These are phyloP conservation scores for Lithophane leautieri DNA, from an alignment of 2,888 invertebrate species.

Conservation along the genomic window DNA sequence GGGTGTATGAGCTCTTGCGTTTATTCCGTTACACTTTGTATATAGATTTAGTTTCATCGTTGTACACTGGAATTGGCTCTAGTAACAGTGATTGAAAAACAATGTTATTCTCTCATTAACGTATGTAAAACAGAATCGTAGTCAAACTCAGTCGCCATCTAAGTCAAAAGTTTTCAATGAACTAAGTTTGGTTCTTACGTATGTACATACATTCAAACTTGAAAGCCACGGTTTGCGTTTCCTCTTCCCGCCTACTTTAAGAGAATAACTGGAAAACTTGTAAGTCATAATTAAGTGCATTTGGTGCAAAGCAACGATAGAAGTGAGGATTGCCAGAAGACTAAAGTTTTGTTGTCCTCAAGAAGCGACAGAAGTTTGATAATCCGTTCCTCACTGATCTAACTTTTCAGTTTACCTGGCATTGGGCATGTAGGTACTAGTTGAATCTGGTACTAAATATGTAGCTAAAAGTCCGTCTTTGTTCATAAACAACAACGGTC, in stretches of 20 bases:
- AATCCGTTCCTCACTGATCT: neutral
- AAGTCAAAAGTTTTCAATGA: conserved; percentile 53
- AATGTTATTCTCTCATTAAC: neutral
- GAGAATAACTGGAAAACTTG: conserved; percentile 36
- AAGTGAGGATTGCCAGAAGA: neutral
- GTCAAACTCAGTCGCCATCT: conserved; percentile 22
- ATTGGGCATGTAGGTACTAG: neutral
- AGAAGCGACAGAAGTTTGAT: neutral
- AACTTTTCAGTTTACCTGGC: neutral
- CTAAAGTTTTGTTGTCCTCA: conserved; percentile 1
- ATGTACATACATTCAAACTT: conserved; percentile 31
- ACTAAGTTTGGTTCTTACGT: conserved; percentile 42
- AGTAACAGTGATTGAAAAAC: neutral
- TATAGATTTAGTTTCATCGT: neutral
- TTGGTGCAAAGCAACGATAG: neutral
- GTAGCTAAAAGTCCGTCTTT: neutral
- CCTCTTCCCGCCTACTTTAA: conserved; percentile 21
- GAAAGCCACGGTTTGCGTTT: conserved; percentile 25
- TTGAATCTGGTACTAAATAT: neutral
- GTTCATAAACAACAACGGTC: neutral
- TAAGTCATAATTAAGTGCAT: conserved; percentile 46
- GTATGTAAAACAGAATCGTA: conserved; percentile 24
- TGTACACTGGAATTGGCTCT: neutral
- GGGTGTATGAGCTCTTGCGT: no score
- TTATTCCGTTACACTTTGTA: no score